Percentiles rank a stretch among this genome's conserved stretches.
Evolutionary conservation across 2,888 invertebrate species (phyloP).

Genomic region (Rhagonycha lutea): DNA sequence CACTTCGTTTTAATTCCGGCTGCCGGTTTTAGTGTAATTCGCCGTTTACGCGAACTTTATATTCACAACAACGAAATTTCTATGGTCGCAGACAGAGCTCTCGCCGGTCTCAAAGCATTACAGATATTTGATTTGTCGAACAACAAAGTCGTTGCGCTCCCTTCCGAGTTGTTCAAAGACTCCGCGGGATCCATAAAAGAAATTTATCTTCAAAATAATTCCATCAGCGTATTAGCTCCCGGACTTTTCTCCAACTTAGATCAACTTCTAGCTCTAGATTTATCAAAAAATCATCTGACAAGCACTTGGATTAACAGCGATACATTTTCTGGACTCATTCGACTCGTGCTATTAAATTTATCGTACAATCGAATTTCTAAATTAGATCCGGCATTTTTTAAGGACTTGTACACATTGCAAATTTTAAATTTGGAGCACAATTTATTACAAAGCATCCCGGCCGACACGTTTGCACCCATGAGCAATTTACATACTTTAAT

Average conservation of each 20-base stretch:
- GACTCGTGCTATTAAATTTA: constrained; percentile 83
- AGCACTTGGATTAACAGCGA: constrained; percentile 85
- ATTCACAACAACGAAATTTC: constrained; percentile 88
- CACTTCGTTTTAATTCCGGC: constrained; percentile 83
- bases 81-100: constrained; percentile 82
- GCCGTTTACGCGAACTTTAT: constrained; percentile 78
- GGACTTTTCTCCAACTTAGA: constrained; percentile 84
- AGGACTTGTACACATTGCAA: constrained; percentile 83
- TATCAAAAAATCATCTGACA: constrained; percentile 84
- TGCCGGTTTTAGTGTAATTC: constrained; percentile 79
- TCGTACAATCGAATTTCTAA: constrained; percentile 83
- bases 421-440: constrained; percentile 86
- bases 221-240: constrained; percentile 82
- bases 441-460: constrained; percentile 79
- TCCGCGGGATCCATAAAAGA: constrained; percentile 80
- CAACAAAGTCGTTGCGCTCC: constrained; percentile 87
- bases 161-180: constrained; percentile 83
- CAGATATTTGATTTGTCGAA: constrained; percentile 87
- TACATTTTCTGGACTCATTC: constrained; percentile 86
- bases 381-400: constrained; percentile 82
- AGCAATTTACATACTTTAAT: constrained; percentile 89
- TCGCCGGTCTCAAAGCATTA: constrained; percentile 79
- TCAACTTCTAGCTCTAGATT: constrained; percentile 78
- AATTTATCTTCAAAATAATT: constrained; percentile 89
- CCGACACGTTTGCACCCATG: constrained; percentile 88